These are phyloP conservation scores for Leptopterna dolabrata DNA, from an alignment of 2,888 invertebrate species.

Conservation along the genomic window DNA sequence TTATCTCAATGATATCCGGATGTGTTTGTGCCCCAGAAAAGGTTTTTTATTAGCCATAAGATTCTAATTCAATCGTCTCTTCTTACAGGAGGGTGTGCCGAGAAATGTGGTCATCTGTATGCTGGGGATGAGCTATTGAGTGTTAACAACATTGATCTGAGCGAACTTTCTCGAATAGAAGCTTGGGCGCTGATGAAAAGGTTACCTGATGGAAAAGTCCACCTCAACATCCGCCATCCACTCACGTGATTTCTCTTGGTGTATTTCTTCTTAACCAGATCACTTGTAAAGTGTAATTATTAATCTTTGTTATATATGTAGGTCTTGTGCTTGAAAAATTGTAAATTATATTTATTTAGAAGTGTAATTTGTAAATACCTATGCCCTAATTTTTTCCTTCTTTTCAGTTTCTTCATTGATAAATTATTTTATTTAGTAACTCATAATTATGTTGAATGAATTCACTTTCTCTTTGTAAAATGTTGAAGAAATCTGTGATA, in stretches of 20 bases:
- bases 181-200: slow-evolving; percentile 95
- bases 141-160: slow-evolving; percentile 84
- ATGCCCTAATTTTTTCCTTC: background rate
- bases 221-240: slow-evolving; percentile 70
- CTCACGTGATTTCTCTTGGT: background rate
- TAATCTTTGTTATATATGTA: slow-evolving; percentile 3
- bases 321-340: background rate
- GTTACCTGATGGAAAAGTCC: slow-evolving; percentile 85
- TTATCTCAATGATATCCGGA: no score
- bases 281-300: slow-evolving; percentile 34
- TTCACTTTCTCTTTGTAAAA: background rate
- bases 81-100: slow-evolving; percentile 84
- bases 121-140: slow-evolving; percentile 89
- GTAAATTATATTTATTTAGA: slow-evolving; percentile 32
- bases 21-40: no score
- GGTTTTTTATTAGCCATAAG: no score
- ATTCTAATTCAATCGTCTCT: background rate
- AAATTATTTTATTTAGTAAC: background rate
- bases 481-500: slow-evolving; percentile 22
- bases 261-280: background rate
- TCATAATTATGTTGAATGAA: background rate
- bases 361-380: background rate
- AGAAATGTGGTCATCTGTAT: slow-evolving; percentile 83
- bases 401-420: background rate
- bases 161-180: slow-evolving; percentile 89